Percentiles rank a stretch among this genome's conserved stretches.
Evolutionary conservation across 30 jellyfish, hydroid and myxozoan genomes (phyloP).

Genomic region (Sanderia malayensis): DNA sequence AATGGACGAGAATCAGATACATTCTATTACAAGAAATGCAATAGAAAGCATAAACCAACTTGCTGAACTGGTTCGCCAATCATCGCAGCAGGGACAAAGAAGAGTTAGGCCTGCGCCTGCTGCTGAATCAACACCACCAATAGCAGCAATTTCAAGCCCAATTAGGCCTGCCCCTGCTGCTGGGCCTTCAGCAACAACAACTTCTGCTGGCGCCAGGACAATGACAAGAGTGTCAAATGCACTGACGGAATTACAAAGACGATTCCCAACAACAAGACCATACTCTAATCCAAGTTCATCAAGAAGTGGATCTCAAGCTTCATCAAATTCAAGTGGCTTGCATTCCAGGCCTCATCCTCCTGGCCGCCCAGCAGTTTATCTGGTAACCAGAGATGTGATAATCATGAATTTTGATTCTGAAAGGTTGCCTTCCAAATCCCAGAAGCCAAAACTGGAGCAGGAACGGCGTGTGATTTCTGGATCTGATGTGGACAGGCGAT

Average conservation of each 20-base stretch:
- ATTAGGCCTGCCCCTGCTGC: constrained; percentile 6
- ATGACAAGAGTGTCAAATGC: constrained; percentile 3
- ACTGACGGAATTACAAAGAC: constrained; percentile 3
- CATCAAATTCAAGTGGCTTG: constrained; percentile 3
- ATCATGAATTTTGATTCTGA: background rate
- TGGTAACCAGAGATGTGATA: constrained; percentile 18
- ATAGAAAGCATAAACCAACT: constrained; percentile 1
- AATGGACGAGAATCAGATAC: constrained; percentile 1
- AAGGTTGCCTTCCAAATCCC: constrained; percentile 4
- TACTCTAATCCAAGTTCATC: constrained; percentile 2
- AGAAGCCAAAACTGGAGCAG: constrained; percentile 18
- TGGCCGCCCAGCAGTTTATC: constrained; percentile 19
- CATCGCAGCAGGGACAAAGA: constrained; percentile 4
- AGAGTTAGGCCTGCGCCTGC: constrained; percentile 6
- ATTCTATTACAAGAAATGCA: background rate
- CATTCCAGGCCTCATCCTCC: constrained; percentile 1
- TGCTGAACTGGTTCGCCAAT: constrained; percentile 2
- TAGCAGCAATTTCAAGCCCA: constrained; percentile 3
- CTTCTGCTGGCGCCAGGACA: background rate
- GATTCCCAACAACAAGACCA: constrained; percentile 4
- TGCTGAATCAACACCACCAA: constrained; percentile 4
- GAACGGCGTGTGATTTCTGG: constrained; percentile 17
- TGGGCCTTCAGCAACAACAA: constrained; percentile 3
- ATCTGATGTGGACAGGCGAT: constrained; percentile 13
- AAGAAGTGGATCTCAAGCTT: constrained; percentile 1